Base-by-base conservation (phyloP, 2,888 invertebrate genomes). In the Cetonia aurata region DNA sequence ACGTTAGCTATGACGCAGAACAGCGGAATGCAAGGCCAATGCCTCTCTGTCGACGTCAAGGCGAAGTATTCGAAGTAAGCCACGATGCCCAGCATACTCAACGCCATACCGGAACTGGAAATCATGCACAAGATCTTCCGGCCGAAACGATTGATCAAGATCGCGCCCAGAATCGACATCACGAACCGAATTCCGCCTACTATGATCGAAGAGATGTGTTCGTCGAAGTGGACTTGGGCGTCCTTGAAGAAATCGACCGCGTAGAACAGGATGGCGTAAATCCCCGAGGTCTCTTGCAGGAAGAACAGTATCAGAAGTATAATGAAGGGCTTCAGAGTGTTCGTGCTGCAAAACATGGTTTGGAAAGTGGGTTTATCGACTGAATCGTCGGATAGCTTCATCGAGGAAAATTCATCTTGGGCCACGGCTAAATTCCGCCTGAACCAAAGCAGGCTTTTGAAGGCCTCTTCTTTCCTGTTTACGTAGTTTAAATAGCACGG, bases 191-290 rank as follows among this genome's bases (percentile, higher is more conserved):
- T 89, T 0, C 88, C 87, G 0, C 91, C 92, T 0, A 92, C 90
- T 4, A 90, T 89, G 4, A 92, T 91, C 0, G 91, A 91, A 0
- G 90, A 89, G 0, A 90, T 86, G 79, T 91, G 91, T 73, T 90
- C 91, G 77, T 92, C 89, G 1, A 84, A 75, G 70, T 87, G 87
- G 0, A 91, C 87, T 1, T 90, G 89, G 10, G 91, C 89, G 13
- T 91, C 89, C 74, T 90, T 87, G 79, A 93, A 90, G 78, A 93
- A 89, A 71, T 88, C 89, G 0, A 92, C 92, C 0, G 92, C 91
- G 79, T 92, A 93, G 78, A 91, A 92, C 52, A 93, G 81, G 44
- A 92, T 90, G 0, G 91, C 88, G 82, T 93, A 93, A 66, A 92
- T 91, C 0, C 92, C 92, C 0, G 91, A 91, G 79, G 91, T 86